Evolutionary conservation across 2,888 invertebrate species (phyloP).

Genomic region (Heliconius charithonia): DNA sequence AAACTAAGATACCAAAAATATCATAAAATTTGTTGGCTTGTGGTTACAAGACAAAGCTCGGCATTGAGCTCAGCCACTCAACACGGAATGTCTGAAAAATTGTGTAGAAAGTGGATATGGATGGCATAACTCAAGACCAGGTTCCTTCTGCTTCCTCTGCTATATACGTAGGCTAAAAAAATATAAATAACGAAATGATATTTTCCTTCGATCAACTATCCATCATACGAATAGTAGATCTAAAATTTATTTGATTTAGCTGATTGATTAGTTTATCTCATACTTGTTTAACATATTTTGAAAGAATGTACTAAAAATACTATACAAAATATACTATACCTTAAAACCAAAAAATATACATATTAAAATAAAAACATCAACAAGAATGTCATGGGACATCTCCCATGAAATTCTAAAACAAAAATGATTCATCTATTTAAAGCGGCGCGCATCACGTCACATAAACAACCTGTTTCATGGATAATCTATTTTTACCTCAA

Average conservation of each 20-base stretch:
- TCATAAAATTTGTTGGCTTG: too few species aligned
- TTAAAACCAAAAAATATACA: too few species aligned
- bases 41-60: not conserved
- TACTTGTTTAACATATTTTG: too few species aligned
- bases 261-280: too few species aligned
- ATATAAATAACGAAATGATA: too few species aligned
- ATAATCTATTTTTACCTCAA: slow-evolving; percentile 30
- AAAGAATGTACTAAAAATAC: too few species aligned
- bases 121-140: not conserved
- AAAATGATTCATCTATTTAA: slow-evolving; percentile 26
- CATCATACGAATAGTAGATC: too few species aligned
- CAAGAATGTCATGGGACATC: not conserved
- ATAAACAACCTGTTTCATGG: slow-evolving; percentile 34
- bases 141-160: too few species aligned
- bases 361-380: not conserved
- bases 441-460: slow-evolving; percentile 3
- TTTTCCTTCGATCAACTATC: too few species aligned
- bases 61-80: not conserved
- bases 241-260: too few species aligned
- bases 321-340: too few species aligned
- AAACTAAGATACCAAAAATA: not conserved
- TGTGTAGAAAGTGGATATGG: not conserved
- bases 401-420: slow-evolving; percentile 1
- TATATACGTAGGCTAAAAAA: too few species aligned
- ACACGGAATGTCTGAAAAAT: not conserved